Conservation (phyloP, 2,888 invertebrate species). For the Stratiomys singularior region DNA sequence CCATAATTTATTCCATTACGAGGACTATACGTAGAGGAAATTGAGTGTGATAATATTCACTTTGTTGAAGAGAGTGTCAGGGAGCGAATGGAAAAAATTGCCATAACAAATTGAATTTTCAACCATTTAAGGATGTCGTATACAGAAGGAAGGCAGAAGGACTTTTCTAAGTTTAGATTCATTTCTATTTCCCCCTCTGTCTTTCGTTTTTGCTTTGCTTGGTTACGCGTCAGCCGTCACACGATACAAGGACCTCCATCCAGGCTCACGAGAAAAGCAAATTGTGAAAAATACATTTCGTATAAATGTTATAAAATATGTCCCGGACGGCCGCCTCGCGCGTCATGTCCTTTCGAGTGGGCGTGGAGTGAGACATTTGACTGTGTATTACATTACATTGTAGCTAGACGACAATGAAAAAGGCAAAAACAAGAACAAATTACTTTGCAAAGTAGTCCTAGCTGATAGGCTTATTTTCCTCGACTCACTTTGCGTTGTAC, state of each 20-base stretch:
- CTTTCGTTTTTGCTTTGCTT: not conserved
- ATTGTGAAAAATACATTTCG: conserved; percentile 2
- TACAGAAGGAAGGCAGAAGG: not conserved
- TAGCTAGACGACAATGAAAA: not conserved
- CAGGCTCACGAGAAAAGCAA: not conserved
- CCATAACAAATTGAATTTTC: conserved; percentile 51
- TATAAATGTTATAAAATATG: conserved; percentile 33
- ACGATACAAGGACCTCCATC: not conserved
- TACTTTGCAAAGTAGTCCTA: not conserved
- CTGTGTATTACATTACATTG: not conserved
- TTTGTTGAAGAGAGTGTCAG: conserved; percentile 46
- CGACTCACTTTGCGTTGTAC: too few relatives aligned
- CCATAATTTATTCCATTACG: conserved; percentile 51
- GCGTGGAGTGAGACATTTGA: not conserved
- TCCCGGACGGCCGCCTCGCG: not conserved
- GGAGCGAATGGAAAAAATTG: conserved; percentile 38
- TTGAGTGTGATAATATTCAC: conserved; percentile 51
- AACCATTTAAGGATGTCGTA: conserved; percentile 49
- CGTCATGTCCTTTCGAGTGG: conserved; percentile 8
- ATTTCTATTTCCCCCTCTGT: not conserved
- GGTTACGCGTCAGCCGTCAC: not conserved
- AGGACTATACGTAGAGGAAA: conserved; percentile 50
- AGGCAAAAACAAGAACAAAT: not conserved
- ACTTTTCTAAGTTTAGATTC: not conserved
- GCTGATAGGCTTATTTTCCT: not conserved